These are phyloP conservation scores for Temnothorax curvispinosus DNA, from an alignment of 1,140 invertebrate species.

Conservation along the genomic window DNA sequence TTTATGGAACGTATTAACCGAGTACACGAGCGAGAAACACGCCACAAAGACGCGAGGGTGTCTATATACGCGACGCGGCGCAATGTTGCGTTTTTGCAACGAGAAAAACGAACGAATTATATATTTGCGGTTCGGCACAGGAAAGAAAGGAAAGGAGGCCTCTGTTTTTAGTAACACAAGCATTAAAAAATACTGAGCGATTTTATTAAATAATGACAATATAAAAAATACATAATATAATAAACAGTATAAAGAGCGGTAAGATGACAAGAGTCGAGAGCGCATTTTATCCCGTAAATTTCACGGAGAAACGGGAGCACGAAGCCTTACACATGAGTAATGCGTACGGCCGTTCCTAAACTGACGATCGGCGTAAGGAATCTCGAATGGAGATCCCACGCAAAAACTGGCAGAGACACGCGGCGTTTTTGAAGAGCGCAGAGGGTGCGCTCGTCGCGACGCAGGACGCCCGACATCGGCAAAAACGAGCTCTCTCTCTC, in stretches of 20 bases:
- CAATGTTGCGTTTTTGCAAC: conserved; percentile 40
- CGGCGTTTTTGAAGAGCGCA: conserved; percentile 68
- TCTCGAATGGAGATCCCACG: conserved; percentile 19
- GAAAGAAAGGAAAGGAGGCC: neutral
- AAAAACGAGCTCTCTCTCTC: conserved; percentile 4
- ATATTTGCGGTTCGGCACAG: neutral
- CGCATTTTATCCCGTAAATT: neutral
- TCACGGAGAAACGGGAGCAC: conserved; percentile 21
- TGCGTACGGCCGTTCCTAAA: conserved; percentile 49
- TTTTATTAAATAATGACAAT: neutral
- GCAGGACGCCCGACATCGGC: conserved; percentile 1
- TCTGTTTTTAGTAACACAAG: neutral
- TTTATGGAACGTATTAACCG: conserved; percentile 70
- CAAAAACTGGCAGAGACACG: conserved; percentile 73
- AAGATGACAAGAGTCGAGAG: neutral
- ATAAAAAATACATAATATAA: neutral
- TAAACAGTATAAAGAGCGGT: neutral
- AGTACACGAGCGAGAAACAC: conserved; percentile 56
- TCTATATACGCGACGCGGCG: conserved; percentile 29
- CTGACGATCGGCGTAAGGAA: conserved; percentile 46
- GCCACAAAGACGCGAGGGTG: conserved; percentile 53
- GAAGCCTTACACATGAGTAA: conserved; percentile 19
- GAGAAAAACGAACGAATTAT: conserved; percentile 27
- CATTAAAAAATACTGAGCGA: neutral
- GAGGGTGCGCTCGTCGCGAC: conserved; percentile 40